phyloP scores from a whole-genome alignment of 1,140 invertebrate genomes.

The Bilobella aurantiaca region DNA sequence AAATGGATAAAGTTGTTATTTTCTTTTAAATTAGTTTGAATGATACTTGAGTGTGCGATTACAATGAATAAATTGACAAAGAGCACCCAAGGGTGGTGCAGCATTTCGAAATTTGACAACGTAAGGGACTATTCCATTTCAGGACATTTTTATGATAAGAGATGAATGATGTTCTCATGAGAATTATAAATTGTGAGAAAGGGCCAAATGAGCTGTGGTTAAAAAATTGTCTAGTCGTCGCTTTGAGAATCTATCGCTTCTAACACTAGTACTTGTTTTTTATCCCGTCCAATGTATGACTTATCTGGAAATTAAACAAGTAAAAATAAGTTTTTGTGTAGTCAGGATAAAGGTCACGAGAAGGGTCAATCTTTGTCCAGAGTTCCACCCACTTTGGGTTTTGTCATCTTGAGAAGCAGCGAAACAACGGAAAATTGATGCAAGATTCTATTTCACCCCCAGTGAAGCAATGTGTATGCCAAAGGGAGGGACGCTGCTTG shows the following conservation, averaged over 20 bases:
- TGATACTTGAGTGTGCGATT: background rate
- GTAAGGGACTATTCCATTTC: background rate
- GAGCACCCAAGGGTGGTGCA: background rate
- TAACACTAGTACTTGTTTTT: background rate
- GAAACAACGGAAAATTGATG: background rate
- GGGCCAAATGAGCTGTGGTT: too few relatives aligned
- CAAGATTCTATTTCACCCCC: too few relatives aligned
- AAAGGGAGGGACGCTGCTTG: background rate
- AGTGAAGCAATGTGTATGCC: background rate
- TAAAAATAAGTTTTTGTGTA: constrained; percentile 1
- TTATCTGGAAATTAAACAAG: background rate
- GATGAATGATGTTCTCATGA: constrained; percentile 6
- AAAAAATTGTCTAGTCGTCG: constrained; percentile 3
- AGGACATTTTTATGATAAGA: background rate
- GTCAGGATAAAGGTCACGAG: background rate
- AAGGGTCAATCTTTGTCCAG: background rate
- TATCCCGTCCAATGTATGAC: background rate
- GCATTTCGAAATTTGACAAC: background rate
- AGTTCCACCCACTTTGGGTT: background rate
- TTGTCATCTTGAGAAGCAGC: background rate
- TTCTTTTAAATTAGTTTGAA: background rate
- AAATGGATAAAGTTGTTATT: background rate
- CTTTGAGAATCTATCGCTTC: background rate
- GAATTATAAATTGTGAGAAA: background rate
- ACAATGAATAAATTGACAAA: background rate